Percentiles rank a stretch among this genome's conserved stretches.
Evolutionary conservation across 1,140 invertebrate species (phyloP).

Genomic region (Apis mellifera): DNA sequence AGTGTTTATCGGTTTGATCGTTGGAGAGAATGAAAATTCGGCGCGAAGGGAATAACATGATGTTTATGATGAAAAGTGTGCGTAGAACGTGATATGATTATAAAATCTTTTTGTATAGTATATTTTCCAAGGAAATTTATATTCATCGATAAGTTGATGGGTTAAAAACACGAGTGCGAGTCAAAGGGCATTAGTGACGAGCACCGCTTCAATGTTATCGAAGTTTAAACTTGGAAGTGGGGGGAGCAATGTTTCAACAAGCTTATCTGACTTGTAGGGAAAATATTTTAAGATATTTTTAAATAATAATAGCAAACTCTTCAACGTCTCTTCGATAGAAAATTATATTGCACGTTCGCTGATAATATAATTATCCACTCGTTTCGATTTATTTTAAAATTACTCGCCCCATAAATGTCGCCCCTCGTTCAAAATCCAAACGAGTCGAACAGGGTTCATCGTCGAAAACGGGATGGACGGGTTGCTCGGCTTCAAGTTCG

Average conservation of each 20-base stretch:
- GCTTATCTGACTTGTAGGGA: background rate
- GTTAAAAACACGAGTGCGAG: constrained; percentile 12
- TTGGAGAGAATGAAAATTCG: background rate
- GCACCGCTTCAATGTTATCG: background rate
- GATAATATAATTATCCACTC: too few species aligned
- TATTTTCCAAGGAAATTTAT: background rate
- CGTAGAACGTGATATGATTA: constrained; percentile 6
- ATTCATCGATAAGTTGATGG: background rate
- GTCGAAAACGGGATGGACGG: background rate
- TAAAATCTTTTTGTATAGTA: constrained; percentile 15
- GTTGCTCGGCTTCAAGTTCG: background rate
- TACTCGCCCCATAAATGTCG: too few species aligned
- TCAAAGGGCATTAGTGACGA: constrained; percentile 29
- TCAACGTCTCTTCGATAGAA: too few species aligned
- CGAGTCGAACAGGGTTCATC: background rate
- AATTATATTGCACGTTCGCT: background rate
- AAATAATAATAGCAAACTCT: too few species aligned
- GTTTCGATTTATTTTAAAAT: too few species aligned
- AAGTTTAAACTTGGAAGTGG: background rate
- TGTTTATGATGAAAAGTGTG: background rate
- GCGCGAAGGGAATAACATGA: background rate
- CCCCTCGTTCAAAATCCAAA: too few species aligned
- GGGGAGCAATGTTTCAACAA: background rate
- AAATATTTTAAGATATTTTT: background rate
- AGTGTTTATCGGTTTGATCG: too few species aligned